These are phyloP conservation scores for Drosophila lacicola DNA, from an alignment of 2,888 invertebrate species.

Conservation along the genomic window DNA sequence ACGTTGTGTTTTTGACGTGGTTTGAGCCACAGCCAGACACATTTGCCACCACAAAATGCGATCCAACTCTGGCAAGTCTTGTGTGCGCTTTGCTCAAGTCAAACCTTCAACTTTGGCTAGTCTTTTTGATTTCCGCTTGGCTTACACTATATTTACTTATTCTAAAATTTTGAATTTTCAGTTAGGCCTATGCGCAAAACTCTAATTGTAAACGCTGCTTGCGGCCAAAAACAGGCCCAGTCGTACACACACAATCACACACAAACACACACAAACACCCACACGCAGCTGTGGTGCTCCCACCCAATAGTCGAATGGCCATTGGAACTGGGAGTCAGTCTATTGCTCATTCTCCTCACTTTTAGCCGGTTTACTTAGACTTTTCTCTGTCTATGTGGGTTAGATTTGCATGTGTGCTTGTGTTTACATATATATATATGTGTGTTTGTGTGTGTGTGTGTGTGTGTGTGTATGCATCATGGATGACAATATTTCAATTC, in stretches of 20 bases:
- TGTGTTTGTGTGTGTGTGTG: conserved; percentile 3
- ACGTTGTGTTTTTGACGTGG: conserved; percentile 62
- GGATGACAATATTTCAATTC: conserved; percentile 32
- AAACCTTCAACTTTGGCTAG: conserved; percentile 28
- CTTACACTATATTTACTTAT: conserved; percentile 6
- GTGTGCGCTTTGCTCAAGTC: conserved; percentile 43
- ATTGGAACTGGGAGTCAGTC: conserved; percentile 35
- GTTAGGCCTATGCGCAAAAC: conserved; percentile 17
- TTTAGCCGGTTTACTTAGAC: conserved; percentile 45
- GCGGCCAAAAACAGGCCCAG: conserved; percentile 44
- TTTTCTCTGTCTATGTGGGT: conserved; percentile 54
- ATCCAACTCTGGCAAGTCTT: conserved; percentile 46
- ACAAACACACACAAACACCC: conserved; percentile 52
- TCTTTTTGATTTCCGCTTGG: conserved; percentile 41
- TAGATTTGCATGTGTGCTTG: conserved; percentile 36
- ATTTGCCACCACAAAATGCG: conserved; percentile 58
- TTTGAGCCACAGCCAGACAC: conserved; percentile 70
- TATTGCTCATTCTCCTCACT: conserved; percentile 37
- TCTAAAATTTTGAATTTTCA: conserved; percentile 31
- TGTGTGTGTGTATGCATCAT: conserved; percentile 49
- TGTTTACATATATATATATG: neutral
- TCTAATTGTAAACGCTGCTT: conserved; percentile 34
- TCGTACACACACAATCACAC: conserved; percentile 24
- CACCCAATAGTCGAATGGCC: conserved; percentile 63
- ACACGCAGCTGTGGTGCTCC: conserved; percentile 62